Conservation (phyloP, 1,140 invertebrate genomes). For the Nephila pilipes region DNA sequence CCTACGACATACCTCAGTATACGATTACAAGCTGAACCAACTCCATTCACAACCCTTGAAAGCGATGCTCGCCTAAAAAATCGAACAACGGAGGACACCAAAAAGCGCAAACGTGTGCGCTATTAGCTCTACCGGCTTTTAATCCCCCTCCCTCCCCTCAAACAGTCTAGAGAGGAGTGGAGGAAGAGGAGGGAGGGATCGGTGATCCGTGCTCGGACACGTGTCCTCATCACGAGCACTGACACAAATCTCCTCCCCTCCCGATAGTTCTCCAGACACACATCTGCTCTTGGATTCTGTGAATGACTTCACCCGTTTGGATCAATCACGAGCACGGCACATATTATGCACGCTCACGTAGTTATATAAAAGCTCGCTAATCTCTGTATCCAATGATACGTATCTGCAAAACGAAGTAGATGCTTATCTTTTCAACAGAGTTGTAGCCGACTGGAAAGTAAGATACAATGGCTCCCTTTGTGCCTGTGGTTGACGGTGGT, state of each 20-base stretch:
- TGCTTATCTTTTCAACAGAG: not conserved
- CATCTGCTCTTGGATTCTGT: not conserved
- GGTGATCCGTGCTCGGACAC: not conserved
- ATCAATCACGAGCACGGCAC: not conserved
- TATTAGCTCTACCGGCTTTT: not conserved
- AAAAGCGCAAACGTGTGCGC: not conserved
- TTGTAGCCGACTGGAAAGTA: not conserved
- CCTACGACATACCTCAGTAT: too few species aligned
- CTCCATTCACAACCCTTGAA: too few species aligned
- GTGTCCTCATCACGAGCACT: not conserved
- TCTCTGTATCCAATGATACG: not conserved
- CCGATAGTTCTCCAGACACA: not conserved
- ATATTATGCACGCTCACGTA: constrained; percentile 11
- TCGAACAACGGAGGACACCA: not conserved
- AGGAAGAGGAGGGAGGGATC: not conserved
- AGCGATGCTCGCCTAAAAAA: not conserved
- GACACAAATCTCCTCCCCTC: not conserved
- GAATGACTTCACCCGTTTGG: not conserved
- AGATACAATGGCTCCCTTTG: too few species aligned
- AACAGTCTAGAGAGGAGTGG: not conserved
- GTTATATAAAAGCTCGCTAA: not conserved
- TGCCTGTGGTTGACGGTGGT: too few species aligned
- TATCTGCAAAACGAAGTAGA: not conserved
- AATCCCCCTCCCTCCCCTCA: not conserved
- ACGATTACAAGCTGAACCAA: too few species aligned